Evolutionary conservation across 53 echinoderm and acorn worm species (phyloP).

Genomic region (Henricia sp.): DNA sequence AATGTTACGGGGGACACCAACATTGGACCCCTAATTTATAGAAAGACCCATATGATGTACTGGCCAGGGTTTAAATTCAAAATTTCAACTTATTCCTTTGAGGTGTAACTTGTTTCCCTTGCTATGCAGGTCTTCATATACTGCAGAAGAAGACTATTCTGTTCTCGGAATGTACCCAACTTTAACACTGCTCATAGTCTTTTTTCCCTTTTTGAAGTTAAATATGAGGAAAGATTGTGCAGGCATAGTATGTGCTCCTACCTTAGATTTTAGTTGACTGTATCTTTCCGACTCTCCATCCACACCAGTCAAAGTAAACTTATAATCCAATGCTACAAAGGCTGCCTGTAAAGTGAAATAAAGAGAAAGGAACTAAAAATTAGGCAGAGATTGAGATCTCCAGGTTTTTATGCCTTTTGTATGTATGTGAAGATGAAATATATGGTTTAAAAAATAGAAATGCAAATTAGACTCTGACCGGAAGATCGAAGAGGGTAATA

Average conservation of each 20-base stretch:
- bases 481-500: too few relatives aligned
- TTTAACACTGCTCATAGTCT: not conserved
- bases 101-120: too few relatives aligned
- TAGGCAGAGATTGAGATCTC: not conserved
- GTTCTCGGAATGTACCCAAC: not conserved
- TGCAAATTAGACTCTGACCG: too few relatives aligned
- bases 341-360: conserved; percentile 68
- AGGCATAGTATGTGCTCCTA: not conserved
- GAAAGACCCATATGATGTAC: too few relatives aligned
- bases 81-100: too few relatives aligned
- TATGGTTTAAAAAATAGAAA: not conserved
- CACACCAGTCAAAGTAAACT: conserved; percentile 68
- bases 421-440: not conserved
- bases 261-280: conserved; percentile 66
- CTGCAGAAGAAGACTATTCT: too few relatives aligned
- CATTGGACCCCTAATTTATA: too few relatives aligned
- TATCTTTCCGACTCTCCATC: conserved; percentile 52
- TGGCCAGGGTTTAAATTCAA: too few relatives aligned
- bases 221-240: too few relatives aligned
- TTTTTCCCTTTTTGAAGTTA: not conserved
- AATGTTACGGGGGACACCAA: too few relatives aligned
- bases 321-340: conserved; percentile 86
- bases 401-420: not conserved
- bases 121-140: too few relatives aligned
- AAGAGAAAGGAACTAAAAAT: not conserved